Conservation (phyloP, 2,113 vertebrate species). For the Thamnophis sirtalis region DNA sequence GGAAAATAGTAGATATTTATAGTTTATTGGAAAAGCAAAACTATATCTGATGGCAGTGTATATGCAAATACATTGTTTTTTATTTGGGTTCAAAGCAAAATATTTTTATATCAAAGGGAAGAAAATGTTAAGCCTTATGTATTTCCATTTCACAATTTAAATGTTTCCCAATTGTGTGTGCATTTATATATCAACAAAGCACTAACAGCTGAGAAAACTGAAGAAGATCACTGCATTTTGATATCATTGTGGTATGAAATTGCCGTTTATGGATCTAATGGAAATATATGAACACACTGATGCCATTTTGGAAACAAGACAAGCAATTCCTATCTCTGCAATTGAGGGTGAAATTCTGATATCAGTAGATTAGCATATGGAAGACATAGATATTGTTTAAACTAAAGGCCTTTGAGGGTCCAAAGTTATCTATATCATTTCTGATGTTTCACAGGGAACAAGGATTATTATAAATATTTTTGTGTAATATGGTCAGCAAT, state of each 20-base stretch:
- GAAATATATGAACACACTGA: neutral
- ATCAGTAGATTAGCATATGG: neutral
- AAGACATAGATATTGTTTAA: neutral
- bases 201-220: neutral
- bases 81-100: neutral
- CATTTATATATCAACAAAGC: neutral
- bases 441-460: neutral
- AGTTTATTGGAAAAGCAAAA: neutral
- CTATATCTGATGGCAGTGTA: neutral
- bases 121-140: too few relatives aligned
- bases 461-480: neutral
- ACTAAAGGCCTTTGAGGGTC: neutral
- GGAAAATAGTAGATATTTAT: neutral
- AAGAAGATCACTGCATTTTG: neutral
- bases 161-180: neutral
- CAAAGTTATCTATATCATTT: neutral
- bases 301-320: neutral
- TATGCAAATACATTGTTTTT: neutral
- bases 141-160: neutral
- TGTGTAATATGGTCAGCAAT: neutral
- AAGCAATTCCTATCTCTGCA: neutral
- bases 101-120: neutral
- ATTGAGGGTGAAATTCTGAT: neutral
- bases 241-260: neutral
- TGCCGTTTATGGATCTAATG: neutral